These are phyloP conservation scores for Formica exsecta DNA, from an alignment of 1,140 invertebrate genomes.

Conservation along the genomic window DNA sequence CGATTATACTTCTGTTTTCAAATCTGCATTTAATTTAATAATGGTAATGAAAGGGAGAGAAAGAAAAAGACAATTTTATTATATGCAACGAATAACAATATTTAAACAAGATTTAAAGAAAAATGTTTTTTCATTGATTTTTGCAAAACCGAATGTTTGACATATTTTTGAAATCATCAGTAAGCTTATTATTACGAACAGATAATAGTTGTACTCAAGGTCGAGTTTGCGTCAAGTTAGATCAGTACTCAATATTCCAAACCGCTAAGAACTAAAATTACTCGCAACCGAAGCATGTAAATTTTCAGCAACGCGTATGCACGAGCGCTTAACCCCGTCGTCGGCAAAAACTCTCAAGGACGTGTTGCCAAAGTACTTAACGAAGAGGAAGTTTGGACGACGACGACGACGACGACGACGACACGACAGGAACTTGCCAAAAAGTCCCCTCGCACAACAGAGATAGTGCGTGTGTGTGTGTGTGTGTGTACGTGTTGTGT, in stretches of 20 bases:
- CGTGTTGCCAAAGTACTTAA: conserved; percentile 76
- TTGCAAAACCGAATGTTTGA: background rate
- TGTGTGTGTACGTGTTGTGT: conserved; percentile 47
- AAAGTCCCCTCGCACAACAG: conserved; percentile 56
- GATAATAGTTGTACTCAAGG: conserved; percentile 23
- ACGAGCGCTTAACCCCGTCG: conserved; percentile 60
- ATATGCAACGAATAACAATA: background rate
- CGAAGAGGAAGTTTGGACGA: conserved; percentile 70
- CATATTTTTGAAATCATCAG: background rate
- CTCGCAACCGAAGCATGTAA: conserved; percentile 42
- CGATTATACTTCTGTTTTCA: background rate
- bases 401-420: conserved; percentile 22
- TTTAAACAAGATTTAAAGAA: background rate
- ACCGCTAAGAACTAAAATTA: conserved; percentile 31
- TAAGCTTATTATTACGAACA: background rate
- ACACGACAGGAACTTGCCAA: conserved; percentile 70
- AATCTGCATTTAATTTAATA: background rate
- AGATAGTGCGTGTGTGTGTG: background rate
- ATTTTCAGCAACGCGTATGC: conserved; percentile 47
- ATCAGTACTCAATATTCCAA: conserved; percentile 28
- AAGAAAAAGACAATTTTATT: background rate
- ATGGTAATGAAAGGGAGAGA: background rate
- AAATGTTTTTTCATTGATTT: background rate
- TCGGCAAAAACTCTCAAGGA: conserved; percentile 69
- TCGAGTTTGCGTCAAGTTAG: background rate